Evolutionary conservation across 2,888 invertebrate species (phyloP), one percentile per base, ranked within the genome.

Genomic region (Erebia aethiops): DNA sequence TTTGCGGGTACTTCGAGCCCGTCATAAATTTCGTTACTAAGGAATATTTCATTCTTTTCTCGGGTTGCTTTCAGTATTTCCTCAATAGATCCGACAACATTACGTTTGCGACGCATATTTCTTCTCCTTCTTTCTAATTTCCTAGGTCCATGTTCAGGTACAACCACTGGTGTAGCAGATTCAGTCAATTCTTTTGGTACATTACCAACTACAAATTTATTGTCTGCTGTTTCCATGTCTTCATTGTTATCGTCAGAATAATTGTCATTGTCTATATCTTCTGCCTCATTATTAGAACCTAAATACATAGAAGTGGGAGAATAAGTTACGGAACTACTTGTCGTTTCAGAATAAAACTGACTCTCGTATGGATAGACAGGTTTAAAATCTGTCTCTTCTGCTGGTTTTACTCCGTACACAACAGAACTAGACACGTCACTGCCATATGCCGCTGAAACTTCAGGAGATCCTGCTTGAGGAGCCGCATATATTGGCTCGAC

Each of bases 121-220:
- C 87, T 83, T 57, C 75, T 86, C 70, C 82, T 87, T 67, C 89
- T 86, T 66, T 79, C 80, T 16, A 94, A 76, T 71, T 91, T 93
- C 78, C 95, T 87, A 0, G 95, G 95, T 1, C 95, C 95, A 82
- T 95, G 95, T 84, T 95, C 95, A 0, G 95, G 95, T 5, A 95
- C 95, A 7, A 94, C 92, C 5, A 94, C 94, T 0, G 95, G 94
- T 1, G 95, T 94, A 1, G 88, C 93, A 46, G 93, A 87, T 71
- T 94, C 93, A 56, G 85, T 82, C 60, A 94, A 79, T 72, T 95
- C 95, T 81, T 95, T 95, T 0, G 95, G 95, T 1, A 95, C 90
- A 78, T 94, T 95, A 0, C 95, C 96, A 1, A 96, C 96, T 0
- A 96, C 95, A 83, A 96, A 96, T 81, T 95, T 95, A 64, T 88